Evolutionary conservation across 1,140 invertebrate species (phyloP).

Genomic region (Gryon sp.): DNA sequence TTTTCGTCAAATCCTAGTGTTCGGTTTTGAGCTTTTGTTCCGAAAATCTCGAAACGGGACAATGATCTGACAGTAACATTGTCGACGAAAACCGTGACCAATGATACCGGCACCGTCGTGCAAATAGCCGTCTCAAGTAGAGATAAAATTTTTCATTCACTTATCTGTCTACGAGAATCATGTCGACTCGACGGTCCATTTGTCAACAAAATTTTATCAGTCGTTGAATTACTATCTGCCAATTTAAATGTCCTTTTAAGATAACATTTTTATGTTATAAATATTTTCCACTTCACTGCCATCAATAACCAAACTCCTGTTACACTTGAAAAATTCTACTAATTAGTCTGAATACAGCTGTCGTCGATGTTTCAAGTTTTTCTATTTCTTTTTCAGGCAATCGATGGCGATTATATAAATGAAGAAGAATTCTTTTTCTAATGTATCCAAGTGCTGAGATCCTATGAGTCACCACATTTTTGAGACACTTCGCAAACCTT

Average conservation of each 20-base stretch:
- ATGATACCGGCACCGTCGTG: conserved; percentile 18
- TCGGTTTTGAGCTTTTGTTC: conserved; percentile 42
- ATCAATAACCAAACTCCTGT: too few species aligned
- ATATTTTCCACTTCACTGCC: conserved; percentile 13
- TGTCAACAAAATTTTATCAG: conserved; percentile 26
- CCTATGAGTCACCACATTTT: conserved; percentile 19
- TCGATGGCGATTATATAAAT: background rate
- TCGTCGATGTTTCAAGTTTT: background rate
- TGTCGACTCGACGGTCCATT: conserved; percentile 36
- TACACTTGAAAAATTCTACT: too few species aligned
- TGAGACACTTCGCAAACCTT: conserved; percentile 15
- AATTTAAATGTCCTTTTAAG: background rate
- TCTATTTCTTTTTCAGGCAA: too few species aligned
- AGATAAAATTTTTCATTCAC: conserved; percentile 35
- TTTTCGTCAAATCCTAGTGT: too few species aligned
- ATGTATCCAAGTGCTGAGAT: background rate
- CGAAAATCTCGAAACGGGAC: conserved; percentile 21
- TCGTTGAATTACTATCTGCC: conserved; percentile 6
- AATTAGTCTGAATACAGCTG: too few species aligned
- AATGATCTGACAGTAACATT: conserved; percentile 23
- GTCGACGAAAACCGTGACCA: conserved; percentile 29
- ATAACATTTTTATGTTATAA: conserved; percentile 1
- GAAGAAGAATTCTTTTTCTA: background rate
- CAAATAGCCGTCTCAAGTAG: conserved; percentile 49
- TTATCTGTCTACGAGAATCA: conserved; percentile 22